Percentiles rank a stretch among this genome's conserved stretches.
phyloP scores from a whole-genome alignment of 2,113 vertebrate species.

The Anolis sagrei region DNA sequence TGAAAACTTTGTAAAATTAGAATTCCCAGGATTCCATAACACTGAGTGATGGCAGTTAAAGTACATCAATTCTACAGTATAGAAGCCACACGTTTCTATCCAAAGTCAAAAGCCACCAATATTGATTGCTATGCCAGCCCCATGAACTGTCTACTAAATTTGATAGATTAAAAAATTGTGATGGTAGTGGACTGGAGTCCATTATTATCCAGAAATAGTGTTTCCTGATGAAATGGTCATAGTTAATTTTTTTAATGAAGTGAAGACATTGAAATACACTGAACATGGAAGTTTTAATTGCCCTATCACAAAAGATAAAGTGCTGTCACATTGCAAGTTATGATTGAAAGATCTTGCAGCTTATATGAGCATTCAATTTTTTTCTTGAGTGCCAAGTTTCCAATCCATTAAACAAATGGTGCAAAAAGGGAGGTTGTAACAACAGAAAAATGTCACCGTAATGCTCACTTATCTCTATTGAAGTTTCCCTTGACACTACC shows the following conservation, averaged over 20 bases:
- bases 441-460: neutral
- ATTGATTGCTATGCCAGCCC: neutral
- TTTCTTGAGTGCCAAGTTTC: constrained; percentile 2
- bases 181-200: neutral
- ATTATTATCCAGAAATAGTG: neutral
- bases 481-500: neutral
- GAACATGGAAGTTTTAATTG: neutral
- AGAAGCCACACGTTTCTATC: too few relatives aligned
- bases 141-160: neutral
- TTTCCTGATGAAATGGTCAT: neutral
- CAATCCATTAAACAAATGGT: neutral
- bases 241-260: neutral
- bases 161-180: neutral
- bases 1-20: too few relatives aligned
- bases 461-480: neutral
- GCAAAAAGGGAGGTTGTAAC: neutral
- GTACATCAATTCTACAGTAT: too few relatives aligned
- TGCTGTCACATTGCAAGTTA: neutral
- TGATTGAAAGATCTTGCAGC: neutral
- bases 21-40: too few relatives aligned
- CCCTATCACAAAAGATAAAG: neutral
- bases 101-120: neutral
- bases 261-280: neutral
- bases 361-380: neutral
- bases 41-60: too few relatives aligned